Conservation (phyloP, 2,113 vertebrate species). For the Centropristis striata region DNA sequence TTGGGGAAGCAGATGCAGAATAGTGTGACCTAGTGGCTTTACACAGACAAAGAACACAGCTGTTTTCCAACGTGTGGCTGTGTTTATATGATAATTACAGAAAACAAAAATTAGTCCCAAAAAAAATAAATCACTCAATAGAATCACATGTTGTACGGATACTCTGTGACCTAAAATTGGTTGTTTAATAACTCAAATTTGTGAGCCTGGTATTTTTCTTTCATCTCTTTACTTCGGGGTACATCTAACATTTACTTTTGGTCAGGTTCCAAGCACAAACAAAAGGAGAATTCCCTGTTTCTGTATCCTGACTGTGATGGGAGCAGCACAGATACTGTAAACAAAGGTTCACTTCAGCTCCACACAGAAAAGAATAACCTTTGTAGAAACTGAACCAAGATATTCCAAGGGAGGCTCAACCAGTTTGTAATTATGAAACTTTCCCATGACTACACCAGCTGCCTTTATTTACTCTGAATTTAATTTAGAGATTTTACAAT, state of each 20-base stretch:
- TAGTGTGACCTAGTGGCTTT: neutral
- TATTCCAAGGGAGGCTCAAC: constrained; percentile 4
- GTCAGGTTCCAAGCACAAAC: constrained; percentile 44
- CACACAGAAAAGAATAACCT: constrained; percentile 28
- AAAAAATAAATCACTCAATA: neutral
- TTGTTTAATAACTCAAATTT: constrained; percentile 24
- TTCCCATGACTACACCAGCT: neutral
- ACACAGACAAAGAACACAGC: neutral
- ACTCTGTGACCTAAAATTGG: constrained; percentile 8
- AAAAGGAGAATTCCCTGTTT: constrained; percentile 39
- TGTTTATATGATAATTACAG: constrained; percentile 11
- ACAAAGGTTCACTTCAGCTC: constrained; percentile 32
- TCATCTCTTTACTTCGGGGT: constrained; percentile 60
- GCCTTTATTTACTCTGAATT: neutral
- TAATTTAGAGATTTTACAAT: constrained; percentile 13
- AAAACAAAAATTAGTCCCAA: neutral
- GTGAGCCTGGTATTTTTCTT: constrained; percentile 41
- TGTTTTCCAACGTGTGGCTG: neutral
- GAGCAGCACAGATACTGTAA: constrained; percentile 30
- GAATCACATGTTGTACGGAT: neutral
- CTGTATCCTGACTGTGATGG: constrained; percentile 14
- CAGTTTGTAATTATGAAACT: constrained; percentile 7
- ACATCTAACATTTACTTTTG: constrained; percentile 63
- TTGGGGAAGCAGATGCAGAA: neutral
- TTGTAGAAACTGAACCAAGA: constrained; percentile 28